Percentiles rank a stretch among this genome's conserved stretches.
Conservation (phyloP, 2,888 invertebrate genomes). For the Stenchaetothrips biformis region DNA sequence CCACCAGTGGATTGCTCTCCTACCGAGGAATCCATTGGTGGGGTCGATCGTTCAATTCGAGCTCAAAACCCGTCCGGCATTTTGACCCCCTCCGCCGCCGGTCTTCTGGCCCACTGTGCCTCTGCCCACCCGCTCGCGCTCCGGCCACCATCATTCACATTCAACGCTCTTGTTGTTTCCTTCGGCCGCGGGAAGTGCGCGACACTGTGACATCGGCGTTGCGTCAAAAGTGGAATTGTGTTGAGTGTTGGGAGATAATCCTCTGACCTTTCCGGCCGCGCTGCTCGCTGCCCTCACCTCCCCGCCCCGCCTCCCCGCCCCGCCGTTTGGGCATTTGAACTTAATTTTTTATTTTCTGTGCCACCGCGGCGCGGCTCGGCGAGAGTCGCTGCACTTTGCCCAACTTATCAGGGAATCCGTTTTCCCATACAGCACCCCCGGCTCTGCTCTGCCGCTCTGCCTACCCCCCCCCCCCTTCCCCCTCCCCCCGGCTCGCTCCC, state of each 20-base stretch:
- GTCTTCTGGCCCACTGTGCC: no score
- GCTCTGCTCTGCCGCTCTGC: no score
- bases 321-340: neutral
- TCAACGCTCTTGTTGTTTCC: no score
- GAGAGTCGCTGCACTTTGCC: constrained; percentile 14
- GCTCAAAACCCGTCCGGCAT: no score
- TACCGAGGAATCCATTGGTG: no score
- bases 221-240: constrained; percentile 18
- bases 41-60: no score
- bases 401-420: constrained; percentile 23
- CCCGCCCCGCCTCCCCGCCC: neutral
- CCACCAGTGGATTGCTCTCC: no score
- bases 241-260: constrained; percentile 2
- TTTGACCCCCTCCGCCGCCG: no score
- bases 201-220: neutral
- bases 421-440: neutral
- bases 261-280: neutral
- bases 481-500: neutral
- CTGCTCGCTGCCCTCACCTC: neutral
- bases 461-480: no score
- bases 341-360: no score
- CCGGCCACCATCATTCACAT: no score
- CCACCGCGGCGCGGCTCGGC: neutral
- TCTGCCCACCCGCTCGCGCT: no score
- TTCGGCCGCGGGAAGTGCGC: neutral